Conservation (phyloP, 2,888 invertebrate genomes). For the Blastobasis adustella region DNA sequence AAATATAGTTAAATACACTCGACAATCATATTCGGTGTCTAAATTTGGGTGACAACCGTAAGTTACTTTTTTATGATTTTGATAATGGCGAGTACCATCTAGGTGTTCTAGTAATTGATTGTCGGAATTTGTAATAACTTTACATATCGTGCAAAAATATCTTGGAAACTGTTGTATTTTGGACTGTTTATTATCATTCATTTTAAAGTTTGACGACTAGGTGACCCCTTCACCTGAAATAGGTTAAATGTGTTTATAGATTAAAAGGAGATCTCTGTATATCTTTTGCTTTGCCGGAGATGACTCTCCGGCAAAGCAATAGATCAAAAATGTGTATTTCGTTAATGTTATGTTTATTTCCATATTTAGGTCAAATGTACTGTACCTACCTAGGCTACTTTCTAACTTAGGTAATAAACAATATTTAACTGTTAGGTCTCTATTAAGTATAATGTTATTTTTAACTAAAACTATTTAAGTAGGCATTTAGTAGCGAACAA, state of each 20-base stretch:
- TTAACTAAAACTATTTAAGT: too few relatives aligned
- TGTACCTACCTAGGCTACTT: too few relatives aligned
- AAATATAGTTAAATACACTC: slow-evolving; percentile 44
- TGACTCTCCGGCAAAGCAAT: too few relatives aligned
- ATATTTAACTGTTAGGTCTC: too few relatives aligned
- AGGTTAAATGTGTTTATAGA: too few relatives aligned
- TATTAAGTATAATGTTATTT: too few relatives aligned
- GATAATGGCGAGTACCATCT: slow-evolving; percentile 54
- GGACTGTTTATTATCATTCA: background rate
- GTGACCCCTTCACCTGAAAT: too few relatives aligned
- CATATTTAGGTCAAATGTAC: too few relatives aligned
- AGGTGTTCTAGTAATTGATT: slow-evolving; percentile 61
- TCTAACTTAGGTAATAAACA: too few relatives aligned
- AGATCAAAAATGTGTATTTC: background rate
- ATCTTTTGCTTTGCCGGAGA: background rate
- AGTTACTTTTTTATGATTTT: slow-evolving; percentile 46
- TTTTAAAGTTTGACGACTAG: too few relatives aligned
- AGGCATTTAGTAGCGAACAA: too few relatives aligned
- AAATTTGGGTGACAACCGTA: slow-evolving; percentile 20
- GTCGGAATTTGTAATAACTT: slow-evolving; percentile 55
- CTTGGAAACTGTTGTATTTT: slow-evolving; percentile 29
- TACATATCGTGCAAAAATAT: slow-evolving; percentile 51
- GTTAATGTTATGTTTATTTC: background rate
- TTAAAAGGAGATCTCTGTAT: too few relatives aligned
- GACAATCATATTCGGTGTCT: slow-evolving; percentile 32